Conservation (phyloP, 2,113 vertebrate genomes). For the Tonatia bakeri region DNA sequence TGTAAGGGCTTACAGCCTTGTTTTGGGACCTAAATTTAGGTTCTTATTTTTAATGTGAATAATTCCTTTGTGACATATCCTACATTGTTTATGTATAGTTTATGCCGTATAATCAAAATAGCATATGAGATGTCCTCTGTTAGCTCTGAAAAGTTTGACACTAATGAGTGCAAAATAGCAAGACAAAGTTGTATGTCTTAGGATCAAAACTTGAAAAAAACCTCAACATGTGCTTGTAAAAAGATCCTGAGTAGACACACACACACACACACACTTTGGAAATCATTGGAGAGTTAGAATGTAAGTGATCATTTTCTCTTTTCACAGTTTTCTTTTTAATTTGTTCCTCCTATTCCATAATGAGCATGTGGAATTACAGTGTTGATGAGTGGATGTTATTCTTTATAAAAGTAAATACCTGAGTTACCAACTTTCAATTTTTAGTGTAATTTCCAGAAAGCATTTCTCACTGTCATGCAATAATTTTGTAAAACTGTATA, state of each 20-base stretch:
- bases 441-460: neutral
- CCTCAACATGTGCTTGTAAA: neutral
- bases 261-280: neutral
- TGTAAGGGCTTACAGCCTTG: neutral
- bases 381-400: neutral
- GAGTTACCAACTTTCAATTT: neutral
- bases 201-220: slow-evolving; percentile 39
- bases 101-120: slow-evolving; percentile 58
- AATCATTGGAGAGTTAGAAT: neutral
- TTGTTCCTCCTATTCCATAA: neutral
- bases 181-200: slow-evolving; percentile 18
- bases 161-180: slow-evolving; percentile 52
- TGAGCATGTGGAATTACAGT: neutral
- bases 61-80: slow-evolving; percentile 55
- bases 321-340: neutral
- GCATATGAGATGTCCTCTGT: slow-evolving; percentile 53
- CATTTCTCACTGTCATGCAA: neutral
- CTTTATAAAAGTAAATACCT: neutral
- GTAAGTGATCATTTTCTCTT: neutral
- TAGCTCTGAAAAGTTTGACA: slow-evolving; percentile 55
- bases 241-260: neutral
- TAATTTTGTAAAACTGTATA: neutral
- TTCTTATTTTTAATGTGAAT: slow-evolving; percentile 39
- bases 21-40: slow-evolving; percentile 36
- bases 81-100: slow-evolving; percentile 62